phyloP scores from a whole-genome alignment of 92 coral and sea anemone genomes.

The Palythoa caribaeorum region DNA sequence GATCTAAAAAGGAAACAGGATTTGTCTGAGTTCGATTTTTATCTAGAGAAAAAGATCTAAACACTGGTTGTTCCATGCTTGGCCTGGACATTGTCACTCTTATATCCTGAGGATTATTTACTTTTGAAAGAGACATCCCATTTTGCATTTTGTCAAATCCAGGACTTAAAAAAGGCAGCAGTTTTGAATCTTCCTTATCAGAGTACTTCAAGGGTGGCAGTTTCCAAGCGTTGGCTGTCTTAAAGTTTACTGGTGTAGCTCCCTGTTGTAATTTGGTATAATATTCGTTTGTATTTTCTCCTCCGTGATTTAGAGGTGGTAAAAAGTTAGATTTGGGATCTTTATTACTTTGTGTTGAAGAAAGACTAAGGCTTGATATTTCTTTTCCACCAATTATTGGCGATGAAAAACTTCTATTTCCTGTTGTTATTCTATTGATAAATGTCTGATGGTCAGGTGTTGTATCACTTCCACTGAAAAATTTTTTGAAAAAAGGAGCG shows the following conservation, averaged over 20 bases:
- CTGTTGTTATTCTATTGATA: background rate
- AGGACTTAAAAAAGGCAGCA: background rate
- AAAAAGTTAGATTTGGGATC: background rate
- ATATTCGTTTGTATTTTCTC: background rate
- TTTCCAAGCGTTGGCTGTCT: constrained; percentile 9
- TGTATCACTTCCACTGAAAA: background rate
- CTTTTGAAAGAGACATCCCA: background rate
- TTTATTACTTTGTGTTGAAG: background rate
- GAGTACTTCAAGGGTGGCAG: constrained; percentile 21
- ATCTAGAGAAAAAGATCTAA: background rate
- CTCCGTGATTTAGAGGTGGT: background rate
- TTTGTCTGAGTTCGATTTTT: background rate
- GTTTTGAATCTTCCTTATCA: background rate
- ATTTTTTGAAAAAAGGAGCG: background rate
- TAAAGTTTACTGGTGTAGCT: background rate
- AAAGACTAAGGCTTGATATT: background rate
- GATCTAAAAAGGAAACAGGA: background rate
- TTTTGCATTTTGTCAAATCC: constrained; percentile 1
- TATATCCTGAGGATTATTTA: background rate
- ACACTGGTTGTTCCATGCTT: background rate
- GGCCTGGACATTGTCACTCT: background rate
- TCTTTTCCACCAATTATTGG: background rate
- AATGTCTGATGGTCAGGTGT: background rate
- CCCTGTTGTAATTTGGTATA: constrained; percentile 3
- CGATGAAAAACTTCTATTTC: background rate